These are phyloP conservation scores for Chascanopsetta lugubris DNA, from an alignment of 2,113 vertebrate genomes.

Conservation along the genomic window DNA sequence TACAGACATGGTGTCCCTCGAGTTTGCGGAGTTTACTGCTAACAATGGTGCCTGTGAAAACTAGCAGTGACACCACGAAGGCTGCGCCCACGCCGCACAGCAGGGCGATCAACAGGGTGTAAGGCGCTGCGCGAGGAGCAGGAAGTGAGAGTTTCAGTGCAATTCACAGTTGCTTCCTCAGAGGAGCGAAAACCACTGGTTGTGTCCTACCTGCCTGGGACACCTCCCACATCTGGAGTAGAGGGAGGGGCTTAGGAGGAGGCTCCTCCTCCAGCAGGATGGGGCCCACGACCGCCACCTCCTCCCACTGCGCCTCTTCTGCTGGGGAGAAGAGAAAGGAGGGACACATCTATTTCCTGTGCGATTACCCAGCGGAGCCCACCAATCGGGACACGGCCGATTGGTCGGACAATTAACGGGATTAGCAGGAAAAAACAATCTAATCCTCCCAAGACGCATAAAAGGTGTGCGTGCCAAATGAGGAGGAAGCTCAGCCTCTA, in stretches of 20 bases:
- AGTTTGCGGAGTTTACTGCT: conserved; percentile 26
- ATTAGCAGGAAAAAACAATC: conserved; percentile 31
- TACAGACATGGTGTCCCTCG: conserved; percentile 8
- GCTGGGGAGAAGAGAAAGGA: background rate
- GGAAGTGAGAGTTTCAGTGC: background rate
- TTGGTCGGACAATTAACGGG: conserved; percentile 47
- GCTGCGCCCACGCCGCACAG: conserved; percentile 29
- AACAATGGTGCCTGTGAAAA: conserved; percentile 16
- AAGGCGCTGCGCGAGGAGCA: conserved; percentile 19
- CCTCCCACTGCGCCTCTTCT: conserved; percentile 17
- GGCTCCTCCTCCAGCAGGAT: conserved; percentile 40
- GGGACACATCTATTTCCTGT: background rate
- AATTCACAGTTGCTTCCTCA: background rate
- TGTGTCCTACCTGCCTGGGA: conserved; percentile 9
- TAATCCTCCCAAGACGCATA: conserved; percentile 35
- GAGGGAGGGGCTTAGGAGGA: too few species aligned
- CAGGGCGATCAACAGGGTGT: conserved; percentile 9
- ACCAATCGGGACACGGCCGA: conserved; percentile 26
- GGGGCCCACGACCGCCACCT: conserved; percentile 39
- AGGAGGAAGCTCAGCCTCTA: background rate
- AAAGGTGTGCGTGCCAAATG: conserved; percentile 27
- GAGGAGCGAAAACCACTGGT: too few species aligned
- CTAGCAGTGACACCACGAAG: conserved; percentile 29
- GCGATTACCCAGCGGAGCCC: conserved; percentile 16
- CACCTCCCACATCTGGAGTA: too few species aligned